Conservation (phyloP, 2,888 invertebrate species). For the Drosophila fulvimacula region DNA sequence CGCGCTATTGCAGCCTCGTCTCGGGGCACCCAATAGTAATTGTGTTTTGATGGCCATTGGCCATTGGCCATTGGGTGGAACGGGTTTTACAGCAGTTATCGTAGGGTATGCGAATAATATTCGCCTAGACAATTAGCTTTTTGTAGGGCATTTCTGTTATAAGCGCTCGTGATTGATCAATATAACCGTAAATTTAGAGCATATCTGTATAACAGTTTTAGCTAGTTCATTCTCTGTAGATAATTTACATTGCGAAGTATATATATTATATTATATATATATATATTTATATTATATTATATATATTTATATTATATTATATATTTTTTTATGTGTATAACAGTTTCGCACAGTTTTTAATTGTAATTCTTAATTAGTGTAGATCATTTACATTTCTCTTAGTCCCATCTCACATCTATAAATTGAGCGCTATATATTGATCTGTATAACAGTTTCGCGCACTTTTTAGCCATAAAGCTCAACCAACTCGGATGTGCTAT, state of each 20-base stretch:
- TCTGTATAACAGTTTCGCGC: background rate
- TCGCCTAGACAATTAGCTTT: constrained; percentile 21
- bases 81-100: constrained; percentile 41
- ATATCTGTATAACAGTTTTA: background rate
- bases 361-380: background rate
- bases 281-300: background rate
- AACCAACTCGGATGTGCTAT: background rate
- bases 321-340: background rate
- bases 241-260: background rate
- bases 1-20: constrained; percentile 70
- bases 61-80: constrained; percentile 42
- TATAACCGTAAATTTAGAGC: background rate
- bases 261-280: background rate
- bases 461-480: background rate
- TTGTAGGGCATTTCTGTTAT: background rate
- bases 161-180: background rate
- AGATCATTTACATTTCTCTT: background rate
- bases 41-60: constrained; percentile 72
- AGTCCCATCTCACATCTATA: background rate
- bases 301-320: background rate
- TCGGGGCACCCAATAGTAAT: constrained; percentile 58
- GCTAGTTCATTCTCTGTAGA: background rate
- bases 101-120: constrained; percentile 41
- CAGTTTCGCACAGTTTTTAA: background rate
- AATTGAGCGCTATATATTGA: background rate